phyloP scores from a whole-genome alignment of 2,888 invertebrate species.

The Cotesia congregata region DNA sequence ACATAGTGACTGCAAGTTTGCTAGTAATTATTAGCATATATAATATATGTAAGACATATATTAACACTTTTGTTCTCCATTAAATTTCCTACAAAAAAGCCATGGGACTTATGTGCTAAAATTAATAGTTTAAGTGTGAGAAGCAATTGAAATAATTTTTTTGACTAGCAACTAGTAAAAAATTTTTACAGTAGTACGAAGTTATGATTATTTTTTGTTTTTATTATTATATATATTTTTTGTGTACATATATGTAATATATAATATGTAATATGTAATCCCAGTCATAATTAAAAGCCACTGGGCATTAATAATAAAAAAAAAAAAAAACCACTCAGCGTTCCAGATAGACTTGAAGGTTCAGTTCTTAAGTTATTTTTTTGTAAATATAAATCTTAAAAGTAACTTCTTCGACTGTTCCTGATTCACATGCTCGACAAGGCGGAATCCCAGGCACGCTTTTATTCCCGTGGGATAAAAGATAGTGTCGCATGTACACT shows the following conservation, averaged over 20 bases:
- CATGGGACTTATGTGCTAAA: neutral
- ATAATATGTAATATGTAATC: neutral
- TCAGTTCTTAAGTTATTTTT: conserved; percentile 29
- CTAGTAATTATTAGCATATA: too few relatives aligned
- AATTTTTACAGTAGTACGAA: neutral
- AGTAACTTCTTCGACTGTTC: conserved; percentile 17
- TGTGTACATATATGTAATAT: neutral
- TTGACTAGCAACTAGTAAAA: neutral
- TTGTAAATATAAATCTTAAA: conserved; percentile 16
- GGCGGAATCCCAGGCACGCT: neutral
- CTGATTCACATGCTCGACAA: neutral
- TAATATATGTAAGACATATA: neutral
- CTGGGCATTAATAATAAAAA: neutral
- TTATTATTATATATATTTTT: too few relatives aligned
- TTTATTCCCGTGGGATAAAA: neutral
- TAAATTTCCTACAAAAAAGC: neutral
- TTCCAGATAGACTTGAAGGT: conserved; percentile 33
- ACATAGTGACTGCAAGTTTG: too few relatives aligned
- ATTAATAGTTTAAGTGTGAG: neutral
- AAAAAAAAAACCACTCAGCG: conserved; percentile 19
- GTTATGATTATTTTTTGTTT: neutral
- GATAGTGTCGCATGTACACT: neutral
- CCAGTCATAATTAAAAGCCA: neutral
- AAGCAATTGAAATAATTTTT: neutral
- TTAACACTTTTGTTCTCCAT: neutral